phyloP scores from a whole-genome alignment of 2,113 vertebrate species.

The Tringa solitaria region DNA sequence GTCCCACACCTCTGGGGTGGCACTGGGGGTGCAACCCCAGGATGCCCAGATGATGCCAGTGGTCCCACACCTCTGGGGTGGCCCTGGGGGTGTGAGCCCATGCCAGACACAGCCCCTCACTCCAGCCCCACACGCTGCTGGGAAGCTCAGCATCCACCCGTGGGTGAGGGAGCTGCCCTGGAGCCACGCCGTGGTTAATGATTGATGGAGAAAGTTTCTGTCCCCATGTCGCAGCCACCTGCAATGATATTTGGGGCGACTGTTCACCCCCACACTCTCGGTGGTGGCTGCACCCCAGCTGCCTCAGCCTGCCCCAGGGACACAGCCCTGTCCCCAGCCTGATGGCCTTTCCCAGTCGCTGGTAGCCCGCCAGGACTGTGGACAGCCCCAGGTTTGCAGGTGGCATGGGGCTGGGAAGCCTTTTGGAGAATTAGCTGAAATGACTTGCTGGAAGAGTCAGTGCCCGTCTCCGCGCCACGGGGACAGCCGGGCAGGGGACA shows the following conservation, averaged over 20 bases:
- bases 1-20: neutral
- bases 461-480: neutral
- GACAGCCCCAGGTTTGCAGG: neutral
- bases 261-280: neutral
- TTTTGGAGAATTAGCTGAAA: neutral
- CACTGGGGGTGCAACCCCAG: neutral
- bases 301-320: neutral
- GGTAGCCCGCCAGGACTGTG: neutral
- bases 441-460: fast-evolving
- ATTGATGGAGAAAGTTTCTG: neutral
- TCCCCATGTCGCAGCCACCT: fast-evolving
- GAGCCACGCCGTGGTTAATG: neutral
- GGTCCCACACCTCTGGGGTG: neutral
- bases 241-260: neutral
- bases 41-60: neutral
- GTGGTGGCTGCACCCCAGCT: neutral
- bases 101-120: fast-evolving
- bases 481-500: neutral
- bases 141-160: fast-evolving
- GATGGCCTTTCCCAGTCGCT: neutral
- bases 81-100: neutral
- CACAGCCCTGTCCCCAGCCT: neutral
- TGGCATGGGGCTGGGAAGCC: neutral
- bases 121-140: fast-evolving
- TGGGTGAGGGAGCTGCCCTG: neutral